A percentile compares a stretch with the other conserved stretches of the same genome.
Conservation (phyloP, 92 coral and sea anemone species). For the Montipora capitata region DNA sequence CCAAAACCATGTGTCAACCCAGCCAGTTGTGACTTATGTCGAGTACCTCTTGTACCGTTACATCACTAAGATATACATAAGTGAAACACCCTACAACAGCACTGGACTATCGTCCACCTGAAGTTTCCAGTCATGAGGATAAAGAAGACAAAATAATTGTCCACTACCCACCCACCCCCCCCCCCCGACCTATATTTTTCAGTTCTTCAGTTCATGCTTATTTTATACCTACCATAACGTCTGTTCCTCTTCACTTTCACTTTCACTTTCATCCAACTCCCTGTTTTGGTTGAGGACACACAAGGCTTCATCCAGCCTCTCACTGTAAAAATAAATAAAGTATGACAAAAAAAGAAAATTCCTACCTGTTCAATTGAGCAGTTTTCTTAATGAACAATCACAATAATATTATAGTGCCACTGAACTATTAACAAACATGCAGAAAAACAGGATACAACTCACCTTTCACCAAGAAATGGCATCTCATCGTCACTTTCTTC, state of each 20-base stretch:
- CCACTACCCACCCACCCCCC: too few relatives aligned
- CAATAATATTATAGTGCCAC: not conserved
- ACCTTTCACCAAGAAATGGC: not conserved
- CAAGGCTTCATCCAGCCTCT: slow-evolving; percentile 14
- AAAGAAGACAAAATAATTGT: too few relatives aligned
- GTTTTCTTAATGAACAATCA: not conserved
- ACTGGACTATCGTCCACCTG: too few relatives aligned
- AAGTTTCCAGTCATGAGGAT: too few relatives aligned
- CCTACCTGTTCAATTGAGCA: not conserved
- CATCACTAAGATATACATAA: too few relatives aligned
- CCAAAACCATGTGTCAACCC: too few relatives aligned
- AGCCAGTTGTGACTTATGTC: too few relatives aligned
- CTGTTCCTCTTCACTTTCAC: slow-evolving; percentile 35
- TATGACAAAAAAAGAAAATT: slow-evolving; percentile 3
- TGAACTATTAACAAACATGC: not conserved
- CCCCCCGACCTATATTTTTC: not conserved
- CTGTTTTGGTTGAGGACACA: not conserved
- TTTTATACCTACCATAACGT: slow-evolving; percentile 8
- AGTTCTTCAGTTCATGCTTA: not conserved
- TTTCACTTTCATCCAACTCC: slow-evolving; percentile 19
- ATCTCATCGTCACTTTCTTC: slow-evolving; percentile 17
- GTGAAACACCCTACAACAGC: too few relatives aligned
- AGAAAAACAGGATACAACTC: not conserved
- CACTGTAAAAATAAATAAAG: not conserved
- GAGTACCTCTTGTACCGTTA: too few relatives aligned